Conservation (phyloP, 2,113 vertebrate species). For the Nettapus auritus region DNA sequence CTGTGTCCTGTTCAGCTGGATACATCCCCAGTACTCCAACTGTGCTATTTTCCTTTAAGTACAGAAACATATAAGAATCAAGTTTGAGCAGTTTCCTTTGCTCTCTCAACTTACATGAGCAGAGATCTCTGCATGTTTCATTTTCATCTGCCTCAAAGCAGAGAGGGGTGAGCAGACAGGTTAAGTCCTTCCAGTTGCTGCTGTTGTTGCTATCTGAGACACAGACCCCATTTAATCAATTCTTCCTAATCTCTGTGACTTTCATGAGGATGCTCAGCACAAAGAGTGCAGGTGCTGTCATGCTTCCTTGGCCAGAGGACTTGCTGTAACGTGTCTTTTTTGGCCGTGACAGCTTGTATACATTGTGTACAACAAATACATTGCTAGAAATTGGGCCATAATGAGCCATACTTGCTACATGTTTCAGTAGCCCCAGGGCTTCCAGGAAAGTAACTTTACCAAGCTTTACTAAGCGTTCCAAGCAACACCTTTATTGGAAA, state of each 20-base stretch:
- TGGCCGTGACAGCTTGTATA: background rate
- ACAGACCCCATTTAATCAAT: background rate
- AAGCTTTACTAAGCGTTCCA: background rate
- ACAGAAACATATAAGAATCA: too few species aligned
- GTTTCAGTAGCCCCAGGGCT: background rate
- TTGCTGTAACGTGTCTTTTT: background rate
- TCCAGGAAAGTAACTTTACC: background rate
- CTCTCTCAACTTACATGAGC: too few species aligned
- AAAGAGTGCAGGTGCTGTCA: rapidly evolving
- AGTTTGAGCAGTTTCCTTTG: too few species aligned
- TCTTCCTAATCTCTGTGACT: background rate
- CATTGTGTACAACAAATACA: background rate
- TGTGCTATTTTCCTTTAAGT: background rate
- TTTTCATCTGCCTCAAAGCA: background rate
- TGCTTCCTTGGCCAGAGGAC: rapidly evolving
- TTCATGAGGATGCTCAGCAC: background rate
- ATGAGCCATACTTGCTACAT: background rate
- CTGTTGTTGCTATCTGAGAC: background rate
- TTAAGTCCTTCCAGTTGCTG: background rate
- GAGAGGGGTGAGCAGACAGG: background rate
- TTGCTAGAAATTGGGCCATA: background rate
- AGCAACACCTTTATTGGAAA: background rate
- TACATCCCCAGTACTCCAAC: background rate
- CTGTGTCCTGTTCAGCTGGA: background rate
- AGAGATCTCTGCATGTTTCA: background rate